Percentiles rank a stretch among this genome's conserved stretches.
Evolutionary conservation across 2,888 invertebrate genomes (phyloP).

Genomic region (Pristionchus entomophagus): DNA sequence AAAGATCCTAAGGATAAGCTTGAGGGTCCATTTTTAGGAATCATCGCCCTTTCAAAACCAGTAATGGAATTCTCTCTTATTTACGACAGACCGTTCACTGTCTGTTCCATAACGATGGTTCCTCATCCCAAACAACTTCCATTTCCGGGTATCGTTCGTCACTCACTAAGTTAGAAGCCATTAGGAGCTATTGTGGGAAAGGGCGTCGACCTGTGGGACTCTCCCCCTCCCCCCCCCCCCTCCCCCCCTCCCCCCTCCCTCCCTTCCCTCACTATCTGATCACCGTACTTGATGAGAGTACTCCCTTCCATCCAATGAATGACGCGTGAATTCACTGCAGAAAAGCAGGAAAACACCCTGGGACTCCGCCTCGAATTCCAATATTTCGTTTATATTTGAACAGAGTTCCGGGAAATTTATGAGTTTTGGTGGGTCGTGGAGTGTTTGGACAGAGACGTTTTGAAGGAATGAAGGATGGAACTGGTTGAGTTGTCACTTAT

Average conservation of each 20-base stretch:
- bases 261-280: not conserved
- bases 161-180: not conserved
- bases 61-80: no score
- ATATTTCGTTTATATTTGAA: slow-evolving; percentile 2
- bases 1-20: not conserved
- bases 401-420: not conserved
- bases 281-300: not conserved
- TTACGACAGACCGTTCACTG: no score
- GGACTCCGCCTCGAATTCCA: not conserved
- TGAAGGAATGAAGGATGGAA: not conserved
- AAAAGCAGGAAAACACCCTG: not conserved
- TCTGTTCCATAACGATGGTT: no score
- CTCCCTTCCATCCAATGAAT: not conserved
- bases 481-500: not conserved
- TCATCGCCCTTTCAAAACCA: not conserved
- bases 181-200: not conserved
- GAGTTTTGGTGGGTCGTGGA: not conserved
- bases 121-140: no score
- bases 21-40: not conserved
- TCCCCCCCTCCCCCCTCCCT: no score
- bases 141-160: not conserved
- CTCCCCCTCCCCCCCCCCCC: not conserved
- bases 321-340: not conserved
- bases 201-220: not conserved
- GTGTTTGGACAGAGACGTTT: not conserved